Evolutionary conservation across 2,797 vertebrate genomes (phyloP), one percentile per base, ranked within the genome.

Genomic region (Ambastaia sidthimunki): DNA sequence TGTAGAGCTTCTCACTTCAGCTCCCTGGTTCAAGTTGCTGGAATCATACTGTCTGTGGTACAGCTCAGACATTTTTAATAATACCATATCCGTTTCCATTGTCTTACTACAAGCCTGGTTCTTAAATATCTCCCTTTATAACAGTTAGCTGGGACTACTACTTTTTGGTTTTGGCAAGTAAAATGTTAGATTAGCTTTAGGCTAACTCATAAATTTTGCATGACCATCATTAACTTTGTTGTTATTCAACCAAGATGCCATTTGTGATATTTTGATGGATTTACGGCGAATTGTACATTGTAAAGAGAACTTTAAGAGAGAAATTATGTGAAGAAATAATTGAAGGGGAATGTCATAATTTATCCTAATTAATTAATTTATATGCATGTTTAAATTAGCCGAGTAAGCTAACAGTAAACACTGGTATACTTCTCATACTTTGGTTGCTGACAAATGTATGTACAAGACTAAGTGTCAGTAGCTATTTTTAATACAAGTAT

Each of bases 1-100:
- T 71, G 76, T 16, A 71, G 16, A 65, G 57, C 68, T 6, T 63
- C 31, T 78, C 47, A 71, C 57, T 9, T 77, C 54, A 34, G 23
- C n/a, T 11, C 1, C 37, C 41, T 37, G 66, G 23, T 70, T 70
- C 16, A 70, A 31, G n/a, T 47, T 28, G 6, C 67, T 25, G 44
- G 68, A 54, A 71, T 78, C 10, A 52, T 37, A 71, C 16, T 41
- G n/a, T 50, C 18, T 63, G 15, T 65, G 19, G 18, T 41, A 65
- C 11, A n/a, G 47, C 31, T 65, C 13, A 41, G 6, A 71, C 11
- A 34, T 67, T 19, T 60, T 21, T 47, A 68, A 21, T 21, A 16
- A 13, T 31, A 16, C 7, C 9, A 3, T 47, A 3, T 13, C 47
- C 7, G 5, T 50, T 7, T 3, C 12, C 23, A 47, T 5, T 28